Percentiles rank a stretch among this genome's conserved stretches.
Conservation (phyloP, 2,113 vertebrate species). For the Paratilapia polleni region DNA sequence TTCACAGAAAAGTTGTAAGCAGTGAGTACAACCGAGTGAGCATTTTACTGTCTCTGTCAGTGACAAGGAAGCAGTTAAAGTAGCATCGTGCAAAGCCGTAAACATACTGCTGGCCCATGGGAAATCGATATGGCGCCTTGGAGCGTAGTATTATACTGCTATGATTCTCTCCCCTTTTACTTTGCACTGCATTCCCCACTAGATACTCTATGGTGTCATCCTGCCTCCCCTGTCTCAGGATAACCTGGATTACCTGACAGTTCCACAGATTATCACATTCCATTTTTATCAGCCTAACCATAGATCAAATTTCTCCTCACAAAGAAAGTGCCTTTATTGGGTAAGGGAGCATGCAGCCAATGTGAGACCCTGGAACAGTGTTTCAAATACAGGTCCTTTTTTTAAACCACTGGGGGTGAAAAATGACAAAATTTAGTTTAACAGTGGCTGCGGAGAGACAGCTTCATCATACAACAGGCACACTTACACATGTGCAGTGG, state of each 20-base stretch:
- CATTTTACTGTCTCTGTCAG: constrained; percentile 54
- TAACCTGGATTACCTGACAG: constrained; percentile 50
- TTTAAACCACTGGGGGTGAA: constrained; percentile 28
- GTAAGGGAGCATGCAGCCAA: constrained; percentile 7
- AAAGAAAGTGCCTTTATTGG: constrained; percentile 29
- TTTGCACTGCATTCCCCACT: constrained; percentile 34
- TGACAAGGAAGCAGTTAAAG: constrained; percentile 58
- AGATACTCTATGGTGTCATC: constrained; percentile 11
- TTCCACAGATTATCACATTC: constrained; percentile 23
- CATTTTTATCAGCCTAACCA: constrained; percentile 18
- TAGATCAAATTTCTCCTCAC: constrained; percentile 34
- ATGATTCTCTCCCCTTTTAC: constrained; percentile 47
- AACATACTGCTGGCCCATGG: constrained; percentile 59
- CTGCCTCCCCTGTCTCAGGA: constrained; percentile 12
- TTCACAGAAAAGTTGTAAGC: constrained; percentile 26
- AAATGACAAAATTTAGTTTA: constrained; percentile 38
- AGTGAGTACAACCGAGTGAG: constrained; percentile 26
- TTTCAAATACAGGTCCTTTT: constrained; percentile 9
- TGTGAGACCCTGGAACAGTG: constrained; percentile 13
- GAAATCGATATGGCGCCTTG: constrained; percentile 63
- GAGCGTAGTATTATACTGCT: constrained; percentile 63
- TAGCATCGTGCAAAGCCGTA: constrained; percentile 58
- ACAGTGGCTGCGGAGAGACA: background rate
- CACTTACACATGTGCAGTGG: background rate
- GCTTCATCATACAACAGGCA: background rate